Evolutionary conservation across 1,140 invertebrate species (phyloP).

Genomic region (Drosophila bipectinata): DNA sequence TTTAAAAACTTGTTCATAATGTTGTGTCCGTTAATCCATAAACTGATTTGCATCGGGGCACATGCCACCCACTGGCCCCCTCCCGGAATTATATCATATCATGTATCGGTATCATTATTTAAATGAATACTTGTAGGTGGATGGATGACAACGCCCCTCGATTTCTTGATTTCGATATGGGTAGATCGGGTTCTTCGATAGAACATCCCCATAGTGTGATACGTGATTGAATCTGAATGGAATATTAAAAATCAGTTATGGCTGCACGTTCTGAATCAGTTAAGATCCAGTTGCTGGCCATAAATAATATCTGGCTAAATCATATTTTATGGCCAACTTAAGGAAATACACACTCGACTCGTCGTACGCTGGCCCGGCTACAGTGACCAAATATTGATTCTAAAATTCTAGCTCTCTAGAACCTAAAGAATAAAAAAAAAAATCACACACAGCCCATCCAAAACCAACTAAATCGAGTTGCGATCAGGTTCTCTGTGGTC

Average conservation of each 20-base stretch:
- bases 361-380: slow-evolving; percentile 4
- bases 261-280: slow-evolving; percentile 39
- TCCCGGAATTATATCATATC: slow-evolving; percentile 23
- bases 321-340: slow-evolving; percentile 59
- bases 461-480: slow-evolving; percentile 40
- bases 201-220: slow-evolving; percentile 1
- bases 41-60: slow-evolving; percentile 37
- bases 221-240: slow-evolving; percentile 50
- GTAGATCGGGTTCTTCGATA: slow-evolving; percentile 19
- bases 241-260: slow-evolving; percentile 47
- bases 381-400: slow-evolving; percentile 7
- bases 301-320: slow-evolving; percentile 62
- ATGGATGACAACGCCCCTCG: slow-evolving; percentile 34
- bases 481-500: slow-evolving; percentile 60
- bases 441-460: slow-evolving; percentile 8
- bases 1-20: slow-evolving; percentile 23
- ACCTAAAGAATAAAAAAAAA: slow-evolving; percentile 5
- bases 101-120: slow-evolving; percentile 8
- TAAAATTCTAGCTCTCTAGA: slow-evolving; percentile 24
- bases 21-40: slow-evolving; percentile 26
- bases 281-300: slow-evolving; percentile 32
- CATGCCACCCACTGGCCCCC: slow-evolving; percentile 26
- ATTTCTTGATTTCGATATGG: slow-evolving; percentile 27
- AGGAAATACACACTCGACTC: slow-evolving; percentile 57
- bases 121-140: slow-evolving; percentile 39